Evolutionary conservation across 2,113 vertebrate genomes (phyloP).

Genomic region (Pogona vitticeps): DNA sequence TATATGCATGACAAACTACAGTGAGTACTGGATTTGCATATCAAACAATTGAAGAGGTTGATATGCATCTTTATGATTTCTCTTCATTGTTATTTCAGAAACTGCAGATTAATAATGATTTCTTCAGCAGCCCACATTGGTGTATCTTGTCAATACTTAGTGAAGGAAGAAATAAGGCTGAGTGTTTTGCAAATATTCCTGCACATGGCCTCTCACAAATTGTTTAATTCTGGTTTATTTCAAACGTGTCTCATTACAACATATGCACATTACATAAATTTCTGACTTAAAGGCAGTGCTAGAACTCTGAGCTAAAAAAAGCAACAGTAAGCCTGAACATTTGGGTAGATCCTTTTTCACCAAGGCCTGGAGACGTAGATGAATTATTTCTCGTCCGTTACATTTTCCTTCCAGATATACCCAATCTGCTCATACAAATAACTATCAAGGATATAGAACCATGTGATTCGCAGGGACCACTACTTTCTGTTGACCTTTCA

Average conservation of each 20-base stretch:
- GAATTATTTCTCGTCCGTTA: not conserved
- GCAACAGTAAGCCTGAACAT: not conserved
- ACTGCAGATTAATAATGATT: not conserved
- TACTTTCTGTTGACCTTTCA: not conserved
- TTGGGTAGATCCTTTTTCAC: slow-evolving; percentile 9
- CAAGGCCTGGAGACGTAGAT: not conserved
- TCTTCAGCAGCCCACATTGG: not conserved
- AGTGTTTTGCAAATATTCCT: too few species aligned
- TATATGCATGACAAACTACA: not conserved
- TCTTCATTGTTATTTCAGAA: not conserved
- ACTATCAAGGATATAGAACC: slow-evolving; percentile 13
- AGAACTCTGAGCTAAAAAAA: not conserved
- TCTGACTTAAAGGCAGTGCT: not conserved
- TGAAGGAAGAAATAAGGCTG: not conserved
- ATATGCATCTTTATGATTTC: not conserved
- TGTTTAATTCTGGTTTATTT: not conserved
- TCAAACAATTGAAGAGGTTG: not conserved
- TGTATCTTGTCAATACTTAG: not conserved
- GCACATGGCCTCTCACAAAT: not conserved
- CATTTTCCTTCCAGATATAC: not conserved
- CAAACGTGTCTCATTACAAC: not conserved
- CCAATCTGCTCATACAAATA: slow-evolving; percentile 8
- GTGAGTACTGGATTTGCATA: not conserved
- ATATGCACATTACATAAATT: not conserved
- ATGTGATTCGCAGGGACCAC: not conserved